A percentile compares a stretch with the other conserved stretches of the same genome.
Conservation (phyloP, 2,888 invertebrate species). For the Rugalucina vietnamica region DNA sequence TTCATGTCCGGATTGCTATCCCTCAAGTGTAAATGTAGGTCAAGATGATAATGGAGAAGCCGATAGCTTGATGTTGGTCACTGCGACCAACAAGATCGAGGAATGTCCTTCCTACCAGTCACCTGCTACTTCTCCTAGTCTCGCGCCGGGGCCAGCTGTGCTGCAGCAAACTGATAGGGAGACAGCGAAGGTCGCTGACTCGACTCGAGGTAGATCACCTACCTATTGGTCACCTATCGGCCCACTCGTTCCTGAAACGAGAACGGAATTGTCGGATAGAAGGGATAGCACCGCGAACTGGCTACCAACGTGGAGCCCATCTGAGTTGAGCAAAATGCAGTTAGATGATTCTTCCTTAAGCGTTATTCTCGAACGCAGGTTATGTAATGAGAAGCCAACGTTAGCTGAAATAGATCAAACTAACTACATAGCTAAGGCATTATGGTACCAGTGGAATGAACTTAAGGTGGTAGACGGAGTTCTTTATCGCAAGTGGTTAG, state of each 20-base stretch:
- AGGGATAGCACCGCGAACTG: conserved; percentile 61
- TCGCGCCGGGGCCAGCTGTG: not conserved
- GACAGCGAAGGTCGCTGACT: not conserved
- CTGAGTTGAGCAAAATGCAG: conserved; percentile 13
- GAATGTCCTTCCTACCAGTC: not conserved
- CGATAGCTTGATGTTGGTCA: not conserved
- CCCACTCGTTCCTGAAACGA: conserved; percentile 43
- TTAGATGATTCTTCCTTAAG: not conserved
- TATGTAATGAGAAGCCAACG: conserved; percentile 6
- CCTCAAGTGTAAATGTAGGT: not conserved
- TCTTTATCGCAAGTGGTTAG: not conserved
- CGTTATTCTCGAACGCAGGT: conserved; percentile 5
- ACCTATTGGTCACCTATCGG: conserved; percentile 4
- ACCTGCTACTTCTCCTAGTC: not conserved
- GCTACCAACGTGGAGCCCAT: conserved; percentile 61
- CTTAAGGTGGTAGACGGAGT: conserved; percentile 2
- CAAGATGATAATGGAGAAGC: not conserved
- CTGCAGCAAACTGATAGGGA: not conserved
- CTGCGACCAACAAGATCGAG: not conserved
- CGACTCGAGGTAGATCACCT: not conserved
- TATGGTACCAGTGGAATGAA: conserved; percentile 31
- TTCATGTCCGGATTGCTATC: not conserved
- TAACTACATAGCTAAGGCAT: not conserved
- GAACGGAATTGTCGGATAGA: conserved; percentile 47
- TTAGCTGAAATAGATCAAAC: not conserved